Evolutionary conservation across 2,113 vertebrate genomes (phyloP).

Genomic region (Eubucco bourcierii): DNA sequence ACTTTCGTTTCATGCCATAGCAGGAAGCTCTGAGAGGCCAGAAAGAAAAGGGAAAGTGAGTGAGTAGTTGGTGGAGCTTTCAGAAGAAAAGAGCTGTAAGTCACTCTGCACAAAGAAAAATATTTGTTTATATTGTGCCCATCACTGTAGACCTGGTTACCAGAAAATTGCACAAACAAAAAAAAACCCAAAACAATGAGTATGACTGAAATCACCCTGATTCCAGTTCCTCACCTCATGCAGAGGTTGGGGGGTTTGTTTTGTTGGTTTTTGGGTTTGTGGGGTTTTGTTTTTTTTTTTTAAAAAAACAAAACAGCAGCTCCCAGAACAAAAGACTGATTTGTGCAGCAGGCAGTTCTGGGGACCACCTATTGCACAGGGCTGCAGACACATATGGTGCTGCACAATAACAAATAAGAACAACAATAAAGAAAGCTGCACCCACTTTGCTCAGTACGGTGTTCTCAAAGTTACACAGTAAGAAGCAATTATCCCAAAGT

Average conservation of each 20-base stretch:
- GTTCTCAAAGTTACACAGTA: conserved; percentile 65
- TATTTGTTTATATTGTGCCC: background rate
- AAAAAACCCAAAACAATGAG: background rate
- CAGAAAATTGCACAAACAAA: background rate
- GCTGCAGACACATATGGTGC: conserved; percentile 61
- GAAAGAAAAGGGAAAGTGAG: background rate
- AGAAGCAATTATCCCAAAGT: conserved; percentile 70
- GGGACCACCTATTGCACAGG: conserved; percentile 62
- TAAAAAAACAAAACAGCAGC: conserved; percentile 16
- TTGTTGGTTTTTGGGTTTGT: no score
- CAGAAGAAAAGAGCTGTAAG: background rate
- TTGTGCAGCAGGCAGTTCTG: conserved; percentile 51
- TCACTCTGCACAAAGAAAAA: conserved; percentile 20
- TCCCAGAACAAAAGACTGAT: conserved; percentile 59
- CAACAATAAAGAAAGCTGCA: conserved; percentile 64
- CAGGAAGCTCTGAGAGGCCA: background rate
- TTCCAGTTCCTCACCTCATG: background rate
- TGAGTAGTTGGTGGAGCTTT: background rate
- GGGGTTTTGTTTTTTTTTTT: conserved; percentile 2
- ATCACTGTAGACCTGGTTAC: background rate
- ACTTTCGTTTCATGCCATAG: background rate
- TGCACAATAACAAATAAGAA: conserved; percentile 66
- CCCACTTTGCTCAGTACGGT: conserved; percentile 61
- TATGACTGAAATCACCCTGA: background rate
- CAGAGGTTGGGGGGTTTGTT: background rate